Percentiles rank a stretch among this genome's conserved stretches.
Conservation (phyloP, 2,113 vertebrate species). For the Pomatorhinus ruficollis region DNA sequence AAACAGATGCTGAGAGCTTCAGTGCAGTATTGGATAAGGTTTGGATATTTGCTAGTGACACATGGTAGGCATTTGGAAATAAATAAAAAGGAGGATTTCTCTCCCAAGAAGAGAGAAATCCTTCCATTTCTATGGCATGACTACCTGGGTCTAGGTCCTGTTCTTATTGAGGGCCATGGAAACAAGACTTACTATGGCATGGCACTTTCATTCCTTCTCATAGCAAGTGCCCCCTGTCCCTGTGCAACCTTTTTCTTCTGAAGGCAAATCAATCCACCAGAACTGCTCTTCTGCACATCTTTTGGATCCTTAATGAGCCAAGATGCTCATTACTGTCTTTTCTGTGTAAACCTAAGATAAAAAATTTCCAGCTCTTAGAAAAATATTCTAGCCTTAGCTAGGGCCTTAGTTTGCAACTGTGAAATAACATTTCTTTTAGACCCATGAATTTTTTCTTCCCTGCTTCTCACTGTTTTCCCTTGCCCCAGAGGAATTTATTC, state of each 20-base stretch:
- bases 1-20: not conserved
- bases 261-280: not conserved
- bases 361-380: not conserved
- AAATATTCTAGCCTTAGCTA: not conserved
- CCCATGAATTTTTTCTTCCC: not conserved
- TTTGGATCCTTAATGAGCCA: not conserved
- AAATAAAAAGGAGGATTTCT: not conserved
- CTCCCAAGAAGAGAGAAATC: not conserved
- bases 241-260: not conserved
- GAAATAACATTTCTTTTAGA: not conserved
- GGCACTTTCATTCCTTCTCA: not conserved
- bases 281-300: not conserved
- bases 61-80: not conserved
- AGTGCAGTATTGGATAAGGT: not conserved
- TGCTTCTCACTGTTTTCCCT: not conserved
- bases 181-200: not conserved
- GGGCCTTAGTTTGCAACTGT: not conserved
- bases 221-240: not conserved
- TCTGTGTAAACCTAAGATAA: not conserved
- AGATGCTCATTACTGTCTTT: not conserved
- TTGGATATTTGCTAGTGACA: not conserved
- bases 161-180: not conserved
- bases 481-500: not conserved
- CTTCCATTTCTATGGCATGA: not conserved
- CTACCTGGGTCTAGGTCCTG: not conserved